Evolutionary conservation across 2,113 vertebrate genomes (phyloP), one percentile per base, ranked within the genome.

Genomic region (Oreotrochilus melanogaster): DNA sequence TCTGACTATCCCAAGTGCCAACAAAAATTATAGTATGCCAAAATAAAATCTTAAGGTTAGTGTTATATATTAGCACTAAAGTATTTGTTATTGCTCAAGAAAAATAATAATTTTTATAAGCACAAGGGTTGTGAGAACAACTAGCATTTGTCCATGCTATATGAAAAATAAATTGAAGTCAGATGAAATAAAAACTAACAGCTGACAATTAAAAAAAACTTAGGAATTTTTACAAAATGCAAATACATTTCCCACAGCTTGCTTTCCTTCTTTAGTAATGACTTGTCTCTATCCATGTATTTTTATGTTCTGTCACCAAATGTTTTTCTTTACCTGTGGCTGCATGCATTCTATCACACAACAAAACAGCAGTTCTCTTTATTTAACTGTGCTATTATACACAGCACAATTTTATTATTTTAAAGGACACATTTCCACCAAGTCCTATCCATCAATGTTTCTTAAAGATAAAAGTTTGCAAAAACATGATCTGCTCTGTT

Each of bases 401-500:
- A 35, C 27, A 31, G 39, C 9, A 67, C 62, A 67, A 71, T 70
- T 88, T 92, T 74, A 70, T 69, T 61, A 66, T 71, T 93, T 94
- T 60, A 88, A 94, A 73, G 18, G 76, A 95, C 90, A 22, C 5
- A 69, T 2, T 53, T 64, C 58, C 53, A 86, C 33, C 79, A 94
- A 90, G 27, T 51, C 58, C 78, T 70, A 91, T 86, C 95, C 92
- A 93, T 86, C 53, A 81, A 54, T 48, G 50, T 58, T 83, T 92
- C 91, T 53, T 86, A 92, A 80, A 78, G 88, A 80, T 74, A 93
- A 95, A 94, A 54, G 61, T 89, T 84, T 89, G 28, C 42, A 89
- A 78, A 88, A 96, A 89, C 10, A 65, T 78, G 28, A 89, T 95
- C 94, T 83, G 54, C 43, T 89, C 62, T 79, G 50, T 72, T 93